Conservation (phyloP, 2,888 invertebrate species). For the Adelphocoris suturalis region DNA sequence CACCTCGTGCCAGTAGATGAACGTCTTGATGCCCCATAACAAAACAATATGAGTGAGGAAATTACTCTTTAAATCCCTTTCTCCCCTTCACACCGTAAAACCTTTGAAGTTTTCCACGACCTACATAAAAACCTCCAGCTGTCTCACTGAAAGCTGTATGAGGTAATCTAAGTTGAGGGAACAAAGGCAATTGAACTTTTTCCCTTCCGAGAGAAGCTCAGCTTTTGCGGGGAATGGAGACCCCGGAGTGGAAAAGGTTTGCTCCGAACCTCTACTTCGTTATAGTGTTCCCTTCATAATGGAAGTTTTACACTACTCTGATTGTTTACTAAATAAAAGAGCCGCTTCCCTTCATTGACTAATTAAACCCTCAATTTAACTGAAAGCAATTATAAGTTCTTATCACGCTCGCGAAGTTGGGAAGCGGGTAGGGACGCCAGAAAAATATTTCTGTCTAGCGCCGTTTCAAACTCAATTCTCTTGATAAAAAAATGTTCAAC, state of each 20-base stretch:
- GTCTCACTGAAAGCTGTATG: constrained; percentile 57
- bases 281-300: constrained; percentile 47
- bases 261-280: constrained; percentile 15
- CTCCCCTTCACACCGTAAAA: background rate
- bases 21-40: background rate
- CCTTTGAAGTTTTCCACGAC: constrained; percentile 28
- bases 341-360: constrained; percentile 58
- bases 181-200: constrained; percentile 64
- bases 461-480: constrained; percentile 17
- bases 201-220: constrained; percentile 13
- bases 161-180: constrained; percentile 61
- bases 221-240: constrained; percentile 2
- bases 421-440: background rate
- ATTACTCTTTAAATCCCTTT: constrained; percentile 5
- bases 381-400: constrained; percentile 62
- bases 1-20: background rate
- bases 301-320: constrained; percentile 23
- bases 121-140: background rate
- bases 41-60: background rate
- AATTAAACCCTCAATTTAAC: constrained; percentile 46
- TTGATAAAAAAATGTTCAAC: background rate
- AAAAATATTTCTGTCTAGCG: background rate
- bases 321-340: constrained; percentile 7
- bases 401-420: constrained; percentile 32
- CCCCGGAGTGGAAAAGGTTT: constrained; percentile 6